Conservation (phyloP, 2,888 invertebrate genomes). For the Anoplius nigerrimus region DNA sequence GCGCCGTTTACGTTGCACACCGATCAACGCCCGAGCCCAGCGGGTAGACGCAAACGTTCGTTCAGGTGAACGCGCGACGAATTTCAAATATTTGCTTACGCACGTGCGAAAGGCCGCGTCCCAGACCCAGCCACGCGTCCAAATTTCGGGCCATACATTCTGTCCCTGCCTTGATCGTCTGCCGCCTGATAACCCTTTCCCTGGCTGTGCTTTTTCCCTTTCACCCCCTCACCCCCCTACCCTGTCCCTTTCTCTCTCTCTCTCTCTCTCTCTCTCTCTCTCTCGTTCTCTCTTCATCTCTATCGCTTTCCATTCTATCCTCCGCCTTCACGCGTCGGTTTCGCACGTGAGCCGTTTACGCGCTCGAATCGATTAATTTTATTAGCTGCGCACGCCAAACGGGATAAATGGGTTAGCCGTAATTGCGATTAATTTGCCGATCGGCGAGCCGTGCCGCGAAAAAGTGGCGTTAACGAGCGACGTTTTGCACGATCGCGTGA, state of each 20-base stretch:
- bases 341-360: too few relatives aligned
- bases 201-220: too few relatives aligned
- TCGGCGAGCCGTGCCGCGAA: too few relatives aligned
- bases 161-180: too few relatives aligned
- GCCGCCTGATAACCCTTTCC: neutral
- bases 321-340: neutral
- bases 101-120: slow-evolving; percentile 36
- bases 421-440: too few relatives aligned
- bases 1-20: too few relatives aligned
- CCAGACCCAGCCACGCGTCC: slow-evolving; percentile 37
- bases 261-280: slow-evolving; percentile 16
- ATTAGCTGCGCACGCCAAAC: too few relatives aligned
- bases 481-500: too few relatives aligned
- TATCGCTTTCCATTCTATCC: neutral
- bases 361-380: too few relatives aligned
- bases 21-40: too few relatives aligned
- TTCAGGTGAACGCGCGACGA: slow-evolving; percentile 43
- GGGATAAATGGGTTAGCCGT: too few relatives aligned
- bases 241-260: slow-evolving; percentile 5
- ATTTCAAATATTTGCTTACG: slow-evolving; percentile 60
- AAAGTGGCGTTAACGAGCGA: too few relatives aligned
- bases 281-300: slow-evolving; percentile 3
- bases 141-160: slow-evolving; percentile 58
- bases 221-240: slow-evolving; percentile 20
- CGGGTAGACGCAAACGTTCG: neutral